Percentiles rank a stretch among this genome's conserved stretches.
phyloP scores from a whole-genome alignment of 2,797 vertebrate species.

The Aphelocoma californica region DNA sequence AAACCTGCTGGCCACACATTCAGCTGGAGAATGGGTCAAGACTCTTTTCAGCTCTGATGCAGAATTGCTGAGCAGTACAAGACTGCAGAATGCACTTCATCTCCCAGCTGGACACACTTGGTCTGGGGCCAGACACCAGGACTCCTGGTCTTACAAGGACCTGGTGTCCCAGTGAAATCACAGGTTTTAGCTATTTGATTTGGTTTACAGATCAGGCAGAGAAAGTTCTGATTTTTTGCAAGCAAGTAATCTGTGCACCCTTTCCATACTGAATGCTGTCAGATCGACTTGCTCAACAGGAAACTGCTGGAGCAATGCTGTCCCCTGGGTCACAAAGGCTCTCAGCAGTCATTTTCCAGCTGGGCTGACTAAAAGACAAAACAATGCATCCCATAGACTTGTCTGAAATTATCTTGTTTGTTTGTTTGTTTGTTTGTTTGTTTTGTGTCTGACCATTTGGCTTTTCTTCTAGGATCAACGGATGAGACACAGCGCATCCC shows the following conservation, averaged over 20 bases:
- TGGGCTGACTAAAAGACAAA: not conserved
- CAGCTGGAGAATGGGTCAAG: not conserved
- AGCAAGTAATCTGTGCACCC: not conserved
- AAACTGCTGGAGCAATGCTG: not conserved
- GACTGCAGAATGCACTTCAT: not conserved
- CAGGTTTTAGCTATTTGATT: not conserved
- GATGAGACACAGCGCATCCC: accelerated
- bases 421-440: accelerated
- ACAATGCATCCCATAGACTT: not conserved
- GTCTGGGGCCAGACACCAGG: not conserved
- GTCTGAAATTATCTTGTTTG: not conserved
- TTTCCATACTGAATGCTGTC: not conserved
- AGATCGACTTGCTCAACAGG: not conserved
- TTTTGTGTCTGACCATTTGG: not conserved
- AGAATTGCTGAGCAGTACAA: not conserved
- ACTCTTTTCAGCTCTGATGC: not conserved
- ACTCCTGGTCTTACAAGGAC: not conserved
- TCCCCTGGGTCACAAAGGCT: not conserved
- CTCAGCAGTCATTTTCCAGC: not conserved
- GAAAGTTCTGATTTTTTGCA: not conserved
- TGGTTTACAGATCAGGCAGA: not conserved
- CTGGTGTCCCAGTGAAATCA: not conserved
- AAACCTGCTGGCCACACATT: not conserved
- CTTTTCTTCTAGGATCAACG: not conserved
- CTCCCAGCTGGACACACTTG: not conserved